Base-by-base conservation (phyloP, 37 sponge, comb jelly and placozoan genomes). In the Eunapius fragilis region DNA sequence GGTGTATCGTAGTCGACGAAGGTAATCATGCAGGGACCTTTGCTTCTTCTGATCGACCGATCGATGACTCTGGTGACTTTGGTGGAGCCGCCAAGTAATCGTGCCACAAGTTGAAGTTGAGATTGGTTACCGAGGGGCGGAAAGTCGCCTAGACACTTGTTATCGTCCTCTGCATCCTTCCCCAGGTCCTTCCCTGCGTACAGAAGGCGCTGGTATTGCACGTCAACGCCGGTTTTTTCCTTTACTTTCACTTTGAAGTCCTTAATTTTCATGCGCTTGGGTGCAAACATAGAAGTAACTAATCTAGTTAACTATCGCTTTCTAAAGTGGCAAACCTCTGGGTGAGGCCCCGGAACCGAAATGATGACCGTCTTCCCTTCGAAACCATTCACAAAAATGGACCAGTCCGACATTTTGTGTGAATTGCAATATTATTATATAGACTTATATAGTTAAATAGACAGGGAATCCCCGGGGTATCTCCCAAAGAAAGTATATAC, bases 161-260 rank as follows among this genome's bases (percentile, higher is more conserved):
- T 45, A 41, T 89, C 82, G 24, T 88, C 78, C 9, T 45, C 7
- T 45, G 47, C 7, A 9, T 45, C 47, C 47, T 45, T 45, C 58
- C 17, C 58, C 32, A 89, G 72, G 35, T 89, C 78, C 68, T 89
- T 89, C 22, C 89, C 89, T 41, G 37, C 89, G 82, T 72, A 89
- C 37, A 89, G 83, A 24, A 89, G 76, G 25, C 89, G 72, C 38
- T 89, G 89, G 50, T 82, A 67, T 25, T 74, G 48, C 25, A 84
- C 45, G 10, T 84, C 84, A 22, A 89, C 37, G 22, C 84, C 74
- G 30, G 34, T 74, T 31, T 67, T 83, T 22, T 82, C 67, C 67
- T 89, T 27, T 17, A 89, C 73, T 23, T 71, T 47, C 2, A 7
- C 34, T 31, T 83, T 89, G 27, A 89, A 77, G 2, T 83, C 72